A percentile compares a stretch with the other conserved stretches of the same genome.
Conservation (phyloP, 2,888 invertebrate genomes). For the Druceiella hillmani region DNA sequence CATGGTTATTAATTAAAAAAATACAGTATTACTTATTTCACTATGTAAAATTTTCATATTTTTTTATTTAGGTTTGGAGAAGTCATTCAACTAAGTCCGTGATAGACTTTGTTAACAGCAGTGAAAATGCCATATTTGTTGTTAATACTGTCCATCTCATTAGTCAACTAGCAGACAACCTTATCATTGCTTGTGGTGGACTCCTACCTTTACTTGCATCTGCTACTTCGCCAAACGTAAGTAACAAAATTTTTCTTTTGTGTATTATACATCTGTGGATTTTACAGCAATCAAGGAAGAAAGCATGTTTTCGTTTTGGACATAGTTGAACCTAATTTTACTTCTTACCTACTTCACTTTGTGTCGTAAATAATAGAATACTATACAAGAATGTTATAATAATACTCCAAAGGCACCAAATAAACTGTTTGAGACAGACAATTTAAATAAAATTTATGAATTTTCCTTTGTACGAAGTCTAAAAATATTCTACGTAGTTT, state of each 20-base stretch:
- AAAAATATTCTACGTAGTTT: too few species aligned
- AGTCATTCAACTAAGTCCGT: slow-evolving; percentile 96
- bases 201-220: slow-evolving; percentile 93
- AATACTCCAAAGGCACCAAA: too few species aligned
- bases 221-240: slow-evolving; percentile 97
- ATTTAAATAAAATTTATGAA: too few species aligned
- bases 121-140: slow-evolving; percentile 98
- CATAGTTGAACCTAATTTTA: not conserved
- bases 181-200: slow-evolving; percentile 98
- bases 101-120: slow-evolving; percentile 96
- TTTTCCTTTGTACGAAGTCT: too few species aligned
- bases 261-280: not conserved
- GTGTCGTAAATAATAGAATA: too few species aligned
- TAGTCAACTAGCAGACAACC: slow-evolving; percentile 96
- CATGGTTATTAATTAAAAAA: too few species aligned
- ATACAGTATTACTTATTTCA: not conserved
- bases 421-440: too few species aligned
- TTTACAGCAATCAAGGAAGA: slow-evolving; percentile 4
- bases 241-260: slow-evolving; percentile 30
- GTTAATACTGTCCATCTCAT: slow-evolving; percentile 99
- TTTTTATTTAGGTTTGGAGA: slow-evolving; percentile 53
- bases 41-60: not conserved
- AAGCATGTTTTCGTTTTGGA: slow-evolving; percentile 2
- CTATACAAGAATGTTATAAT: too few species aligned
- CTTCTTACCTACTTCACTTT: too few species aligned